Conservation (phyloP, 2,797 vertebrate genomes). For the Garrulus glandarius region DNA sequence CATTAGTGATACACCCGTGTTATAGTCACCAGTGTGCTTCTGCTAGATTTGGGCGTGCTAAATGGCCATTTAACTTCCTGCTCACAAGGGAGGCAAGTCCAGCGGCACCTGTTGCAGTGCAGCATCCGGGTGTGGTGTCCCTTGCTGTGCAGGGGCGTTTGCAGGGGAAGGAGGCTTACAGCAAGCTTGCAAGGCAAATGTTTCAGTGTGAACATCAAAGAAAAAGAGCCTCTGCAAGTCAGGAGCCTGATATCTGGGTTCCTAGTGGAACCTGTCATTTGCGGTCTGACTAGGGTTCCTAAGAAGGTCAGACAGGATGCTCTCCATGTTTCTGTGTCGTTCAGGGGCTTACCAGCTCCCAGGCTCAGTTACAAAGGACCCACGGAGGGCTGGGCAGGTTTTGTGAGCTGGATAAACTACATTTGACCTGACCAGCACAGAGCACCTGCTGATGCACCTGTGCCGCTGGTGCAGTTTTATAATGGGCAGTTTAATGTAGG, state of each 20-base stretch:
- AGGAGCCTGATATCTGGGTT: background rate
- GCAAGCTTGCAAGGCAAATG: accelerated
- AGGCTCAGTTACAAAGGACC: background rate
- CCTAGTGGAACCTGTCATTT: background rate
- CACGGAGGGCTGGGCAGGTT: background rate
- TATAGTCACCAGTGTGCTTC: accelerated
- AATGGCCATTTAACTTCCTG: background rate
- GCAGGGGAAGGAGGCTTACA: background rate
- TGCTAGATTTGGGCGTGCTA: accelerated
- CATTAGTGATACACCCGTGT: accelerated
- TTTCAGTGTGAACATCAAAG: background rate
- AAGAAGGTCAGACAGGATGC: background rate
- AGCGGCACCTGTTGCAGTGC: background rate
- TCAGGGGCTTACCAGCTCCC: background rate
- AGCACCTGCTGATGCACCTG: background rate
- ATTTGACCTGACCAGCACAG: background rate
- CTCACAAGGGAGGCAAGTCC: accelerated
- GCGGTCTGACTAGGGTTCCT: background rate
- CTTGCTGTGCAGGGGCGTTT: background rate
- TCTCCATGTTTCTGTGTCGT: background rate
- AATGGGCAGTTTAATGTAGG: background rate
- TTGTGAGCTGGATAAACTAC: background rate
- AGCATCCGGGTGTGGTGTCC: accelerated
- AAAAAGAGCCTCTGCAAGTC: background rate
- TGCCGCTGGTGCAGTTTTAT: background rate